phyloP scores from a whole-genome alignment of 2,797 vertebrate species.

The Crenuchus spilurus region DNA sequence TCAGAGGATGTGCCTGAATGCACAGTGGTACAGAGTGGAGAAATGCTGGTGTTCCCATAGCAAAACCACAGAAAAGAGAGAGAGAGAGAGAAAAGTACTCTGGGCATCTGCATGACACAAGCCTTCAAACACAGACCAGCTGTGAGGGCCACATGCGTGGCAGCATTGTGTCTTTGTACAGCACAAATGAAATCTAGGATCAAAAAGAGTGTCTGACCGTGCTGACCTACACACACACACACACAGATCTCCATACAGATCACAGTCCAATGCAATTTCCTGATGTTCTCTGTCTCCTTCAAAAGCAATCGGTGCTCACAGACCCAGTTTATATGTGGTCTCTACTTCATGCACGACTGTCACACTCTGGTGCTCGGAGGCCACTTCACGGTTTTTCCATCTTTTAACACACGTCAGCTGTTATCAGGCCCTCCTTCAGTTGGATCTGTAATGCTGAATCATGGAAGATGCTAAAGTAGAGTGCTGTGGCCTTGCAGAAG shows the following conservation, averaged over 20 bases:
- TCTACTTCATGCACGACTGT: not conserved
- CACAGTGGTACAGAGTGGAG: slow-evolving; percentile 19
- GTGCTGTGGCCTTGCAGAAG: not conserved
- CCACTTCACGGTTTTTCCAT: not conserved
- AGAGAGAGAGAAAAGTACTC: no score
- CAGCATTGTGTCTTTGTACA: slow-evolving; percentile 9
- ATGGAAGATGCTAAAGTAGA: not conserved
- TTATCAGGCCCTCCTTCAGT: not conserved
- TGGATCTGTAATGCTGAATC: not conserved
- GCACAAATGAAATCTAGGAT: slow-evolving; percentile 24
- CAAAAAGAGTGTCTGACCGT: slow-evolving; percentile 27
- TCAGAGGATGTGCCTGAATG: not conserved
- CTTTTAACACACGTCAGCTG: not conserved
- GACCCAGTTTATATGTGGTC: not conserved
- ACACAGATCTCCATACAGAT: slow-evolving; percentile 3
- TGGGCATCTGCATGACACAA: slow-evolving; percentile 1
- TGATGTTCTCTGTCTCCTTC: not conserved
- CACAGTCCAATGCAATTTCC: slow-evolving; percentile 8
- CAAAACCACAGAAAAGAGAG: not conserved
- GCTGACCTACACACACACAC: slow-evolving; percentile 6
- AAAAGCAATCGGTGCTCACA: not conserved
- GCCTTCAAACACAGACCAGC: slow-evolving; percentile 25
- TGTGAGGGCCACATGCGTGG: slow-evolving; percentile 6
- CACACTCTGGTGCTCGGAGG: not conserved
- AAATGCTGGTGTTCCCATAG: not conserved